A percentile compares a stretch with the other conserved stretches of the same genome.
Conservation (phyloP, 1,140 invertebrate species). For the Conus ventricosus region DNA sequence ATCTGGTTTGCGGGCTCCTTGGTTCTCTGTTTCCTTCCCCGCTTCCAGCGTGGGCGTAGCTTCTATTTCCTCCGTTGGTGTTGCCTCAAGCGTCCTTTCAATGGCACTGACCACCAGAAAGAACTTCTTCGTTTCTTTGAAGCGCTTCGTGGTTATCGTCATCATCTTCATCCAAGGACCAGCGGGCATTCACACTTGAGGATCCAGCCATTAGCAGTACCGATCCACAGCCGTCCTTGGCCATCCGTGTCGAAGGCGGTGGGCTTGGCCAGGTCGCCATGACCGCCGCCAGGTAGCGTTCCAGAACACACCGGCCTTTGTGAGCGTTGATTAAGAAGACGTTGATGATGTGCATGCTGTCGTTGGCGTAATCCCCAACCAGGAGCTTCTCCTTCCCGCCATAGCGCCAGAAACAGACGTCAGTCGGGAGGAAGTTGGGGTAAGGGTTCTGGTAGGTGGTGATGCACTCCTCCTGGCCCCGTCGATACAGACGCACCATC, state of each 20-base stretch:
- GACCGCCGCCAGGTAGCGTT: conserved; percentile 13
- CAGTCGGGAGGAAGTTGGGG: conserved; percentile 17
- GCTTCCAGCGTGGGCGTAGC: too few relatives aligned
- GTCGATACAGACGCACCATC: not conserved
- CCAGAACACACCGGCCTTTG: conserved; percentile 3
- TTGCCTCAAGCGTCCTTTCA: not conserved
- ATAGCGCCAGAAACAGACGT: conserved; percentile 9
- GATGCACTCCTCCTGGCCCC: not conserved
- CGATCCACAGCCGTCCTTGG: conserved; percentile 18
- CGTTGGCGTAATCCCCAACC: not conserved
- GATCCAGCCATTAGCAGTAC: conserved; percentile 20
- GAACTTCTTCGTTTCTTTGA: not conserved
- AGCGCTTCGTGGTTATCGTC: not conserved
- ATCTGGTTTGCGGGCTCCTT: too few relatives aligned
- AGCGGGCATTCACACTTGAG: not conserved
- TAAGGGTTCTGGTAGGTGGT: not conserved
- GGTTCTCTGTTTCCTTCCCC: too few relatives aligned
- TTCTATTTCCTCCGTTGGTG: too few relatives aligned
- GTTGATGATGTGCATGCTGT: not conserved
- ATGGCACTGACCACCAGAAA: not conserved
- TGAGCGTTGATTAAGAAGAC: not conserved
- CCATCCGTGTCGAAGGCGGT: conserved; percentile 8
- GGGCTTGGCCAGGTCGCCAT: not conserved
- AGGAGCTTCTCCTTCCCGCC: conserved; percentile 6
- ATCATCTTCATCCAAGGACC: not conserved